phyloP scores from a whole-genome alignment of 2,797 vertebrate genomes.

The Lithobates pipiens region DNA sequence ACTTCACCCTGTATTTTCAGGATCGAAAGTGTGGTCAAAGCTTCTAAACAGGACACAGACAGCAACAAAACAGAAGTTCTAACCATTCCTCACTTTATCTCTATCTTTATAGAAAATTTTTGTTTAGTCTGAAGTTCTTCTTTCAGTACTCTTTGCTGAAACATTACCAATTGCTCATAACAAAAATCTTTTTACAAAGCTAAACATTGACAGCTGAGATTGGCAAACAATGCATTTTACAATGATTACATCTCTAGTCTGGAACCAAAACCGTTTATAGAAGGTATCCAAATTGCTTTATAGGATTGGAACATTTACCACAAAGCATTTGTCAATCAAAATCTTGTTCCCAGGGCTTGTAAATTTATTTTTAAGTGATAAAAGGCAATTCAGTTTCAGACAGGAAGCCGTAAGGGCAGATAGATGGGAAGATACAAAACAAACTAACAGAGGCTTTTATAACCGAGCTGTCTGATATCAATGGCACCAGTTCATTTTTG shows the following conservation, averaged over 20 bases:
- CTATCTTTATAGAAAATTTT: not conserved
- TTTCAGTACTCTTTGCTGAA: not conserved
- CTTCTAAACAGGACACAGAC: not conserved
- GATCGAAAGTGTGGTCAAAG: not conserved
- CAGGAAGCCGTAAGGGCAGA: not conserved
- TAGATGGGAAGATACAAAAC: not conserved
- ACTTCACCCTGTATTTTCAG: not conserved
- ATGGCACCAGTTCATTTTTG: no score
- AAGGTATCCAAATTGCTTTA: not conserved
- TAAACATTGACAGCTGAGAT: slow-evolving; percentile 9
- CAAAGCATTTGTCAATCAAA: slow-evolving; percentile 38
- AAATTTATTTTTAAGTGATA: slow-evolving; percentile 40
- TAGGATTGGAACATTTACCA: not conserved
- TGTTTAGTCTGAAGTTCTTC: no score
- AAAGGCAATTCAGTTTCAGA: slow-evolving; percentile 28
- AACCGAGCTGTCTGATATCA: no score
- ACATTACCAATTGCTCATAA: not conserved
- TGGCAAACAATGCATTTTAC: not conserved
- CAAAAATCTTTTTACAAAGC: not conserved
- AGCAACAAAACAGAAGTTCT: not conserved
- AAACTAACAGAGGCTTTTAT: no score
- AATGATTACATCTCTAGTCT: slow-evolving; percentile 12
- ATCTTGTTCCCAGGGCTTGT: not conserved
- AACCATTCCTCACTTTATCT: not conserved
- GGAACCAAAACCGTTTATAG: slow-evolving; percentile 27